phyloP scores from a whole-genome alignment of 2,113 vertebrate genomes.

The Megaceryle maxima region DNA sequence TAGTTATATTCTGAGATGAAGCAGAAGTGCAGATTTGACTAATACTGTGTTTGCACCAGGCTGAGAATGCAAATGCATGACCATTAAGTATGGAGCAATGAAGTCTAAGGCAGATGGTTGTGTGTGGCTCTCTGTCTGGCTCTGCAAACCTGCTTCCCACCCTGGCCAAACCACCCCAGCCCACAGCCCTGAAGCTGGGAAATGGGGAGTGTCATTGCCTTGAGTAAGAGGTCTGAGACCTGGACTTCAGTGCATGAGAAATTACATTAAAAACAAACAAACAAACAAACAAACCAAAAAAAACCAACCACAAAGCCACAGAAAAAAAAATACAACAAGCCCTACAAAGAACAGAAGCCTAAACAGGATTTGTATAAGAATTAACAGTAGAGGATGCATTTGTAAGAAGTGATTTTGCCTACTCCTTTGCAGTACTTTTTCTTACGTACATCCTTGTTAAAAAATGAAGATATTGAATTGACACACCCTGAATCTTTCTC shows the following conservation, averaged over 20 bases:
- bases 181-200: neutral
- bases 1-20: neutral
- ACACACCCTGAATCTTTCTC: neutral
- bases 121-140: no score
- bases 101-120: neutral
- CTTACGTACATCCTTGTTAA: neutral
- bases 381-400: neutral
- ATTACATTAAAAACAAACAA: neutral
- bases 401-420: neutral
- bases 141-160: neutral
- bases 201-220: neutral
- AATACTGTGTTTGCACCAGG: neutral
- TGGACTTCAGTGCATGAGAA: neutral
- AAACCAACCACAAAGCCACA: no score
- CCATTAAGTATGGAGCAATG: neutral
- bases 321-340: neutral
- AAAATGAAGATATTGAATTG: neutral
- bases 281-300: no score
- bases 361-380: neutral
- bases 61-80: neutral
- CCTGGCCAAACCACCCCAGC: fast-evolving
- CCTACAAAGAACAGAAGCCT: neutral
- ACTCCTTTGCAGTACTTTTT: neutral
- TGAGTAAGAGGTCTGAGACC: neutral
- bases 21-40: neutral